Evolutionary conservation across 2,797 vertebrate genomes (phyloP).

Genomic region (Pachyuromys duprasi): DNA sequence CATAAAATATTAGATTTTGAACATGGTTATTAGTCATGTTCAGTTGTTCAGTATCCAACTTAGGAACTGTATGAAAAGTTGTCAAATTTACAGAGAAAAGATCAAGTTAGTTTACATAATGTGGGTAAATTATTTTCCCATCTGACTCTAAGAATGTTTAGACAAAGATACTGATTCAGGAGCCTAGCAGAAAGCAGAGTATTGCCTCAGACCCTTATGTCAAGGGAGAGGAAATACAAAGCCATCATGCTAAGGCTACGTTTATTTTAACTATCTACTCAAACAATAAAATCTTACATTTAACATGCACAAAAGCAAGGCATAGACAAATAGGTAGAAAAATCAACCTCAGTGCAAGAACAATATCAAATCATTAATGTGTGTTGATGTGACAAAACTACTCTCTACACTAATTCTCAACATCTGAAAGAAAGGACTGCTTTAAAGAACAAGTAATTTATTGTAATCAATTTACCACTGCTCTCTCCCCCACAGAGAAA

Average conservation of each 20-base stretch:
- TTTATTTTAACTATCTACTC: constrained; percentile 50
- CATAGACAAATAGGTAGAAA: not conserved
- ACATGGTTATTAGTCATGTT: constrained; percentile 69
- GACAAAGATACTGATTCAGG: constrained; percentile 53
- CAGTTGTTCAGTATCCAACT: constrained; percentile 47
- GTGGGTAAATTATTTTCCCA: constrained; percentile 72
- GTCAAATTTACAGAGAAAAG: constrained; percentile 66
- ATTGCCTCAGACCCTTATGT: not conserved
- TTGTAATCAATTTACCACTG: not conserved
- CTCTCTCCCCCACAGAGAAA: not conserved
- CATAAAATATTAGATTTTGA: constrained; percentile 64
- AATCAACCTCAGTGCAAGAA: not conserved
- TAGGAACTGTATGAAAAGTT: constrained; percentile 16
- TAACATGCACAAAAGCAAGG: not conserved
- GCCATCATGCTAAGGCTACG: constrained; percentile 20
- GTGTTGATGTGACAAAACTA: not conserved
- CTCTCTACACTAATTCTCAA: not conserved
- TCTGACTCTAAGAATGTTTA: constrained; percentile 50
- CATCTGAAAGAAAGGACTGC: not conserved
- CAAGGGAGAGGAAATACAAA: constrained; percentile 18
- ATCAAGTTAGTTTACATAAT: constrained; percentile 61
- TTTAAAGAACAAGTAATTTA: constrained; percentile 27
- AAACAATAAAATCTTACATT: not conserved
- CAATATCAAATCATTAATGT: not conserved
- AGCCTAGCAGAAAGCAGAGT: constrained; percentile 61